Conservation (phyloP, 2,797 vertebrate genomes). For the Bovichtus diacanthus region DNA sequence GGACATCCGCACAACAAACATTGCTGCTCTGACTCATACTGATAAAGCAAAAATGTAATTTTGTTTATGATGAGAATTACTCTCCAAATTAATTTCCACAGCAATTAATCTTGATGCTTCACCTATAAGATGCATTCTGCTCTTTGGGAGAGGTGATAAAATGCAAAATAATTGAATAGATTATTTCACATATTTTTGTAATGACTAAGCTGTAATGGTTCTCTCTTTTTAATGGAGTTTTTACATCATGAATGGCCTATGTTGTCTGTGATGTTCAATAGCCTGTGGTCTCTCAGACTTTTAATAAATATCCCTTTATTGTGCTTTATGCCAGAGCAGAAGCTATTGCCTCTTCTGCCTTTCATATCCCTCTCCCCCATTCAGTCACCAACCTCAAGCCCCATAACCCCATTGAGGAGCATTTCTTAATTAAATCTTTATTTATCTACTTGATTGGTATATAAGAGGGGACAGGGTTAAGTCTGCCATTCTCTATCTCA, state of each 20-base stretch:
- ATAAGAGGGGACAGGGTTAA: slow-evolving; percentile 63
- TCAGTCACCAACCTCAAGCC: slow-evolving; percentile 47
- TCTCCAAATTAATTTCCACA: slow-evolving; percentile 82
- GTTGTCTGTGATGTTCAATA: slow-evolving; percentile 60
- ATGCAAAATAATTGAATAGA: slow-evolving; percentile 80
- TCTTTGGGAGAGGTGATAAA: slow-evolving; percentile 79
- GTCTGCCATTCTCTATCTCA: slow-evolving; percentile 68
- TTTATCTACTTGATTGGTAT: slow-evolving; percentile 81
- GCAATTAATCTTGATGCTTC: slow-evolving; percentile 79
- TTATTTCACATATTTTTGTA: slow-evolving; percentile 77
- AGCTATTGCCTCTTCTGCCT: slow-evolving; percentile 60
- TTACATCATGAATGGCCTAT: slow-evolving; percentile 59
- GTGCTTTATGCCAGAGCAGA: slow-evolving; percentile 65
- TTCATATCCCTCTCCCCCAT: slow-evolving; percentile 45
- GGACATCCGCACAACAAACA: slow-evolving; percentile 57
- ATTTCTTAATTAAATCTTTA: slow-evolving; percentile 83
- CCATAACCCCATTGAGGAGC: slow-evolving; percentile 48
- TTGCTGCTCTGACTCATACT: slow-evolving; percentile 68
- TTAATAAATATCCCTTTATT: slow-evolving; percentile 78
- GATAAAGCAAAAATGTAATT: slow-evolving; percentile 78
- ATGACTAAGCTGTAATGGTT: slow-evolving; percentile 65
- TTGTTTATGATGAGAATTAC: slow-evolving; percentile 81
- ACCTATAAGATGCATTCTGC: slow-evolving; percentile 69
- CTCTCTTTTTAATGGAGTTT: slow-evolving; percentile 69
- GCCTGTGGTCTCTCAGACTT: slow-evolving; percentile 57